Evolutionary conservation across 2,113 vertebrate genomes (phyloP), one percentile per base, ranked within the genome.

Genomic region (Microcebus tavaratra): DNA sequence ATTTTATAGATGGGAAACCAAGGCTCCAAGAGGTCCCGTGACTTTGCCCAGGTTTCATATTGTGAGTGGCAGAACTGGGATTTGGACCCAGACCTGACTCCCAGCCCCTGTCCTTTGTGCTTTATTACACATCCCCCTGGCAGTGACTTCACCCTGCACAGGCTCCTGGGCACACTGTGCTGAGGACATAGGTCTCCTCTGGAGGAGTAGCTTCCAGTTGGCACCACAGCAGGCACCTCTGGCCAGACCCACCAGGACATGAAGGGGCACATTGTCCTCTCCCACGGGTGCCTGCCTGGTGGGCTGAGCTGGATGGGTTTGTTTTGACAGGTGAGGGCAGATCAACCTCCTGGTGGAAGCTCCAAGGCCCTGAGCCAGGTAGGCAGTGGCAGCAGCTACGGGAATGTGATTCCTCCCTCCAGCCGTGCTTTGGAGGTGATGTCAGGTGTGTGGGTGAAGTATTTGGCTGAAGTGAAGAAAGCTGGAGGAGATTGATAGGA

Each of bases 391-490:
- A 27, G 63, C 12, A 84, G 48, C 65, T 86, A 25, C 1, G 21
- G 55, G 57, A 87, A 88, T 57, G 72, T 29, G 45, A 68, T 53
- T n/a, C 27, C 57, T 95, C 55, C 85, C 86, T 59, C 65, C 20
- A 67, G 95, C 7, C 14, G 0, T 83, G 53, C 88, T 89, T 82
- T 45, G 14, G 63, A 90, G 73, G 63, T 91, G 91, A 94, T 5
- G 18, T 75, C 94, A 86, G 25, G n/a, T 68, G 29, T 31, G 91
- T 79, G 72, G 91, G 67, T 88, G 39, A 93, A 87, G 67, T 76
- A 42, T 80, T 89, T 82, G 50, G 53, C 21, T 55, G 48, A 91
- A 83, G 42, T 45, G 76, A 89, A 59, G 80, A n/a, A 86, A 78
- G 50, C 53, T 27, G 25, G 50, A 65, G 36, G 75, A 94, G 70